Base-by-base conservation (phyloP, 2,113 vertebrate genomes). In the Herpetotheres cachinnans region DNA sequence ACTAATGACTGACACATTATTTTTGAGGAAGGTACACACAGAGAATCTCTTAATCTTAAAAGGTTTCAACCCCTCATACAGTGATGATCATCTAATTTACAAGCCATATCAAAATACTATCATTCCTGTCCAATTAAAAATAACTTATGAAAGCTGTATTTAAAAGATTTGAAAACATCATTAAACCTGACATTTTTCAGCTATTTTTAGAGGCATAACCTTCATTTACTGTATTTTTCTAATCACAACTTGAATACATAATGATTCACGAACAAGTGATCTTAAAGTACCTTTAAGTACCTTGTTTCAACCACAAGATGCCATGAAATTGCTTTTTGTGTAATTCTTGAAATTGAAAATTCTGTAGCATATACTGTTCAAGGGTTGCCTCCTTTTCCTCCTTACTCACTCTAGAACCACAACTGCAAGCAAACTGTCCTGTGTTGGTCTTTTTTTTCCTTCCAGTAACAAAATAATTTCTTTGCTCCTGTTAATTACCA, bases 31-130 rank as follows among this genome's bases (percentile, higher is more conserved):
- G 52, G 79, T 61, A 34, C 49, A 63, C 17, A 11, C 34, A 44
- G 58, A 49, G 16, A 52, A 27, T 15, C 27, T 44, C 47, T 42
- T 32, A 5, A 16, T 59, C 22, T 36, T 44, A 78, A 50, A 47
- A 63, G 7, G 67, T 30, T 82, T 55, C 65, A 89, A 5, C 16
- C n/a, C 29, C 24, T 34, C 2, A 2, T 10, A 9, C 27, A 71
- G 2, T 3, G 18, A 42, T 0, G 0, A 55, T 47, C 52, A 36
- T 1, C 1, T 21, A 36, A 38, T 22, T 78, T 24, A 80, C 29
- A 83, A 67, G 16, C 52, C 21, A 11, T 4, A 49, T 20, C 40
- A 61, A 84, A 90, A 72, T 4, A 55, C 40, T 11, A 1, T 7
- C 29, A 58, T 42, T 12, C 44, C 56, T 74, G 56, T 20, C 56